These are phyloP conservation scores for Lineus longissimus DNA, from an alignment of 1,140 invertebrate species.

Conservation along the genomic window DNA sequence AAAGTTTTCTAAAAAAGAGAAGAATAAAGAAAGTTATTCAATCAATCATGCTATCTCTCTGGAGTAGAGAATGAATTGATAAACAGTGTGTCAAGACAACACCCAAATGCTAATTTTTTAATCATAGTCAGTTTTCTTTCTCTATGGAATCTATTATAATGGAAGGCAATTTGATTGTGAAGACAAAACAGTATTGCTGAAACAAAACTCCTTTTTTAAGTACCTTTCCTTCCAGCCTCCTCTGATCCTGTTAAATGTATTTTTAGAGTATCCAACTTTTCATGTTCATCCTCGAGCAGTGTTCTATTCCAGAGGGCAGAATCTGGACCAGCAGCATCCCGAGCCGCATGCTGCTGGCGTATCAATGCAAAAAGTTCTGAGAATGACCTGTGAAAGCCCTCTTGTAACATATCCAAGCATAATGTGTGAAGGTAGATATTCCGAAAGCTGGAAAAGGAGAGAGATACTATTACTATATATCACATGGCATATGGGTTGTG, in stretches of 20 bases:
- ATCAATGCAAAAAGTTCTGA: conserved; percentile 49
- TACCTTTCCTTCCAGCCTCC: conserved; percentile 24
- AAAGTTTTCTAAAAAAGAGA: conserved; percentile 31
- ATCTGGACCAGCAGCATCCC: conserved; percentile 44
- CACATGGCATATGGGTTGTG: too few species aligned
- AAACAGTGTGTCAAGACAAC: not conserved
- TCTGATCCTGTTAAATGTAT: conserved; percentile 44
- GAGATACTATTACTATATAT: not conserved
- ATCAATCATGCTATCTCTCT: not conserved
- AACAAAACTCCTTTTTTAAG: not conserved
- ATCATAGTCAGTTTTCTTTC: too few species aligned
- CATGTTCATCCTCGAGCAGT: conserved; percentile 43
- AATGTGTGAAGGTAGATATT: conserved; percentile 51
- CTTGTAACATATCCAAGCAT: conserved; percentile 49
- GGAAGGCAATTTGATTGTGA: not conserved
- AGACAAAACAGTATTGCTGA: not conserved
- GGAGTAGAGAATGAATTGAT: not conserved
- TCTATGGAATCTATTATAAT: not conserved
- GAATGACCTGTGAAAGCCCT: conserved; percentile 49
- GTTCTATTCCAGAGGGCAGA: conserved; percentile 44
- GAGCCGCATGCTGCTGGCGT: conserved; percentile 35
- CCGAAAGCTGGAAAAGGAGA: conserved; percentile 37
- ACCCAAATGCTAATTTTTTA: not conserved
- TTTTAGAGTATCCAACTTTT: conserved; percentile 47
- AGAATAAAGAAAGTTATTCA: conserved; percentile 3